Evolutionary conservation across 2,113 vertebrate genomes (phyloP).

Genomic region (Chloropsis cyanopogon): DNA sequence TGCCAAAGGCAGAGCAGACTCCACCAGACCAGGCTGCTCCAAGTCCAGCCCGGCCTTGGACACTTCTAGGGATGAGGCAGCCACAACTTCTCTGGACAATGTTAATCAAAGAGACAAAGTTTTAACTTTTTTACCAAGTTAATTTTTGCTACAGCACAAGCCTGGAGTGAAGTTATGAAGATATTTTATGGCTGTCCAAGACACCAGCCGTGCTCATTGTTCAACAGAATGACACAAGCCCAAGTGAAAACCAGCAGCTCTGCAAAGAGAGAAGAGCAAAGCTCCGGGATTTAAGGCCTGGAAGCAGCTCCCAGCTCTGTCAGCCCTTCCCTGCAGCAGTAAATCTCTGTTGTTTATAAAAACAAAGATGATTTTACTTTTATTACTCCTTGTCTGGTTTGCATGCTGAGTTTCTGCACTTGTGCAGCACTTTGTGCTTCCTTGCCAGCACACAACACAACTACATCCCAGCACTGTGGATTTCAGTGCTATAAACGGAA

Average conservation of each 20-base stretch:
- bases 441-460: not conserved
- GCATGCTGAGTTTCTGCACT: not conserved
- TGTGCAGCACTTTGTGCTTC: not conserved
- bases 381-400: not conserved
- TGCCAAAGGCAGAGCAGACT: not conserved
- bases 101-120: not conserved
- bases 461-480: not conserved
- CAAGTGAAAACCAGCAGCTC: not conserved
- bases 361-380: not conserved
- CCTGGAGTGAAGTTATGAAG: too few species aligned
- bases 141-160: not conserved
- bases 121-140: fast-evolving
- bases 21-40: not conserved
- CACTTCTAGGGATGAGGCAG: not conserved
- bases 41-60: not conserved
- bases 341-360: not conserved
- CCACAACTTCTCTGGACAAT: not conserved
- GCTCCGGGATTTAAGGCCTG: not conserved
- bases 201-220: fast-evolving
- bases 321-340: not conserved
- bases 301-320: not conserved
- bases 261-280: not conserved
- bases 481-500: not conserved
- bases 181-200: not conserved
- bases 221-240: not conserved